Evolutionary conservation across 2,797 vertebrate species (phyloP).

Genomic region (Peromyscus nudipes): DNA sequence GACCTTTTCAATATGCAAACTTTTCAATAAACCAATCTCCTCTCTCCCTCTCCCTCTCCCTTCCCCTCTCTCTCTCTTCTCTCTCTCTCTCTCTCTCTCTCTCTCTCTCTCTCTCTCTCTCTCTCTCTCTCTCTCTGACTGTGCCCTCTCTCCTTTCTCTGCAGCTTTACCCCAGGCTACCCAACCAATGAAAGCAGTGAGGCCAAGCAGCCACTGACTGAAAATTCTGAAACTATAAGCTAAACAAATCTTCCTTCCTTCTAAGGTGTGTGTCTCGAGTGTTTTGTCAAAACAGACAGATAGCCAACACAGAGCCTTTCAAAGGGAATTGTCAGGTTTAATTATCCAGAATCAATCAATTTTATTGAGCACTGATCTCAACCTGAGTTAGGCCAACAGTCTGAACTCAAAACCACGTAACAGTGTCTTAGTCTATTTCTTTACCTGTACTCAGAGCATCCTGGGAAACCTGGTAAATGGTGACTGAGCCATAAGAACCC

Average conservation of each 20-base stretch:
- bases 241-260: not conserved
- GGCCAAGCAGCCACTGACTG: not conserved
- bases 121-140: not conserved
- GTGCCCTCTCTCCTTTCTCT: not conserved
- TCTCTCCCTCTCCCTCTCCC: no score
- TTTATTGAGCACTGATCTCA: not conserved
- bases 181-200: not conserved
- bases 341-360: not conserved
- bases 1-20: not conserved
- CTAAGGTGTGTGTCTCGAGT: not conserved
- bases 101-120: no score
- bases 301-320: not conserved
- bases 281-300: not conserved
- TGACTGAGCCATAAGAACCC: not conserved
- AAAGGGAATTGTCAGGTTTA: not conserved
- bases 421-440: not conserved
- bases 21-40: not conserved
- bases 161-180: not conserved
- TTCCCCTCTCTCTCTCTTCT: no score
- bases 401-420: not conserved
- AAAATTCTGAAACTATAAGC: not conserved
- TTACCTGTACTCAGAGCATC: no score
- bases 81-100: no score
- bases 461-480: not conserved
- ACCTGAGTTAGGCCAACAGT: not conserved